phyloP scores from a whole-genome alignment of 2,797 vertebrate genomes.

The Botia kubotai region DNA sequence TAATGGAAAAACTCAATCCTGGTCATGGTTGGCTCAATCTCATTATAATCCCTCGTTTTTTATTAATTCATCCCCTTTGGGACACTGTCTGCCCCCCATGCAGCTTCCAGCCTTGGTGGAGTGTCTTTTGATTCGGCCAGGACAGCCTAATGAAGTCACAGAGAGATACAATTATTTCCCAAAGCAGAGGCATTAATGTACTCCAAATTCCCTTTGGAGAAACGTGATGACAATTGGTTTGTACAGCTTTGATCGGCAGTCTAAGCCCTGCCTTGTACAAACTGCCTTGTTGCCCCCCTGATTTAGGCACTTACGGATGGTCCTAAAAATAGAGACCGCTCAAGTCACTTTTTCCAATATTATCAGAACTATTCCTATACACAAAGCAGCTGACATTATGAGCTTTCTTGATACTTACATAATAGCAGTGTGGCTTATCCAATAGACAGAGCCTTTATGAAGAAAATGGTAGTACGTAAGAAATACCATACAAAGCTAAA shows the following conservation, averaged over 20 bases:
- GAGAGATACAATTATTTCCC: conserved; percentile 87
- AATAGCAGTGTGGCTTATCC: conserved; percentile 36
- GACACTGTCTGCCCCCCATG: conserved; percentile 85
- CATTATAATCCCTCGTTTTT: conserved; percentile 89
- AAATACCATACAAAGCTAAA: conserved; percentile 19
- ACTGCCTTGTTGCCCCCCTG: conserved; percentile 78
- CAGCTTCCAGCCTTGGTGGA: conserved; percentile 86
- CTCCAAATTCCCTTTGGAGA: conserved; percentile 81
- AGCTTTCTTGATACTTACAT: conserved; percentile 46
- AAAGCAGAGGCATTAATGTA: conserved; percentile 85
- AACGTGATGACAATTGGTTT: conserved; percentile 85
- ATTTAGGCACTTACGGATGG: conserved; percentile 71
- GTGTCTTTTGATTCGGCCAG: conserved; percentile 85
- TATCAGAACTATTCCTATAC: conserved; percentile 30
- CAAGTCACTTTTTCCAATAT: conserved; percentile 56
- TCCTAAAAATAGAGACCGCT: conserved; percentile 71
- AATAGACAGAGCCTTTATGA: not conserved
- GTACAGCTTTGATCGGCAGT: conserved; percentile 87
- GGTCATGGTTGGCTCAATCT: conserved; percentile 95
- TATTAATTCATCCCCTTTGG: conserved; percentile 84
- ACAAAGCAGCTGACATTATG: conserved; percentile 32
- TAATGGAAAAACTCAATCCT: conserved; percentile 81
- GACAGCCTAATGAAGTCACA: conserved; percentile 87
- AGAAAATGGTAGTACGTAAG: not conserved
- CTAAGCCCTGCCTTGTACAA: conserved; percentile 83